These are phyloP conservation scores for Philypnodon macrostomus DNA, from an alignment of 2,797 vertebrate species.

Conservation along the genomic window DNA sequence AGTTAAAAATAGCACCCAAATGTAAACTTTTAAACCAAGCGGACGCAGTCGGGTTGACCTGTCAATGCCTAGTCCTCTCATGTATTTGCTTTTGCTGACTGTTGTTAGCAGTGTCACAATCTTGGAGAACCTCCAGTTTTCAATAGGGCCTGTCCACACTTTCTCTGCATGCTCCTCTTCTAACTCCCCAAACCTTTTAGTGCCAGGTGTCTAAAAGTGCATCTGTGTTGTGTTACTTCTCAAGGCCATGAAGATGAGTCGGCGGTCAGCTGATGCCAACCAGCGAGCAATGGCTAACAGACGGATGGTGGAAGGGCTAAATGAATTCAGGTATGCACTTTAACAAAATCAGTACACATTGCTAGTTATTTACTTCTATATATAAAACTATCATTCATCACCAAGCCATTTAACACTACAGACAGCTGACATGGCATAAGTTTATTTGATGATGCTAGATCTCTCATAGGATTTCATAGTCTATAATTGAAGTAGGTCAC, in stretches of 20 bases:
- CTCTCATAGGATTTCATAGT: conserved; percentile 6
- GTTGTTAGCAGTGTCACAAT: conserved; percentile 24
- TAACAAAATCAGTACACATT: neutral
- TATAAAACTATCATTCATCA: neutral
- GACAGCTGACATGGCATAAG: conserved; percentile 2
- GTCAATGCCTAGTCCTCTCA: conserved; percentile 24
- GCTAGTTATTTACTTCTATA: neutral
- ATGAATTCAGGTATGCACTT: conserved; percentile 88
- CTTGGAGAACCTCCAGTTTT: conserved; percentile 23
- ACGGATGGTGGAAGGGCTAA: conserved; percentile 94
- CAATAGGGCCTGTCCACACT: neutral
- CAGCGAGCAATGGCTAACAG: conserved; percentile 92
- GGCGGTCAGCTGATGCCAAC: conserved; percentile 90
- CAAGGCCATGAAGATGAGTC: conserved; percentile 98
- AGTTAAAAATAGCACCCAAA: conserved; percentile 24
- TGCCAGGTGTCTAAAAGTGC: conserved; percentile 45
- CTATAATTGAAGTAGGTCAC: conserved; percentile 26
- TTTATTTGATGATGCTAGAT: neutral
- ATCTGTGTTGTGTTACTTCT: conserved; percentile 58
- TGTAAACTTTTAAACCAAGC: conserved; percentile 7
- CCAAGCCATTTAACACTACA: neutral
- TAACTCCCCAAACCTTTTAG: conserved; percentile 14
- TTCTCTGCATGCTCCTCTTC: conserved; percentile 14
- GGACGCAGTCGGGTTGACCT: conserved; percentile 15
- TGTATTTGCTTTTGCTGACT: conserved; percentile 38